Percentiles rank a stretch among this genome's conserved stretches.
Evolutionary conservation across 2,888 invertebrate genomes (phyloP).

Genomic region (Meteorus cinctellus): DNA sequence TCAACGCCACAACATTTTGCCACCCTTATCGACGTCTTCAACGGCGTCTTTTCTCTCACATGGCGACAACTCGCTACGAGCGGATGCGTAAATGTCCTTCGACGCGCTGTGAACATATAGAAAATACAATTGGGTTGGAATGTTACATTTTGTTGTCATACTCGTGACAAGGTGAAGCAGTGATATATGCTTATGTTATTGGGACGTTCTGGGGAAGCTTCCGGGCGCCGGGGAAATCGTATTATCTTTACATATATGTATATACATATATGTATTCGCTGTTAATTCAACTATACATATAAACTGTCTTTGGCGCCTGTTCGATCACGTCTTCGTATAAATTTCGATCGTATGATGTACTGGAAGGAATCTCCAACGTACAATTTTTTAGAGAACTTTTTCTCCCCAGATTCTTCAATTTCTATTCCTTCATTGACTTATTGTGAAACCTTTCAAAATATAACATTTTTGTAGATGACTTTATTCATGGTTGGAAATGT

Average conservation of each 20-base stretch:
- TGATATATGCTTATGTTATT: conserved; percentile 5
- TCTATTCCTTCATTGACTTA: no score
- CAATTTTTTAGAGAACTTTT: no score
- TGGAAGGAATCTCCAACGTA: no score
- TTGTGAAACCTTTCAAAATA: no score
- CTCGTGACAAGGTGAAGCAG: neutral
- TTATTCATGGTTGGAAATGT: no score
- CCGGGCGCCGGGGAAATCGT: neutral
- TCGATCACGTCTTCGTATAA: neutral
- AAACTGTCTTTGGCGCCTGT: neutral
- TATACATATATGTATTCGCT: neutral
- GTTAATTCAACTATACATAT: neutral
- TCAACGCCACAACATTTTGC: neutral
- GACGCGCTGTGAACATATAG: conserved; percentile 14
- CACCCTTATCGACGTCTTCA: neutral
- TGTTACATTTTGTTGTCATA: conserved; percentile 16
- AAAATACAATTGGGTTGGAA: conserved; percentile 9
- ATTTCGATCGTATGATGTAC: no score
- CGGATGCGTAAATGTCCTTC: conserved; percentile 19
- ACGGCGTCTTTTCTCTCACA: neutral
- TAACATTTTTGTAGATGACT: no score
- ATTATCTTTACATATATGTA: neutral
- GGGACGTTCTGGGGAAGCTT: neutral
- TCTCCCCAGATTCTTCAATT: no score
- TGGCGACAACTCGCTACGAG: neutral